Base-by-base conservation (phyloP, 2,888 invertebrate genomes). In the Stenoptilia bipunctidactyla region DNA sequence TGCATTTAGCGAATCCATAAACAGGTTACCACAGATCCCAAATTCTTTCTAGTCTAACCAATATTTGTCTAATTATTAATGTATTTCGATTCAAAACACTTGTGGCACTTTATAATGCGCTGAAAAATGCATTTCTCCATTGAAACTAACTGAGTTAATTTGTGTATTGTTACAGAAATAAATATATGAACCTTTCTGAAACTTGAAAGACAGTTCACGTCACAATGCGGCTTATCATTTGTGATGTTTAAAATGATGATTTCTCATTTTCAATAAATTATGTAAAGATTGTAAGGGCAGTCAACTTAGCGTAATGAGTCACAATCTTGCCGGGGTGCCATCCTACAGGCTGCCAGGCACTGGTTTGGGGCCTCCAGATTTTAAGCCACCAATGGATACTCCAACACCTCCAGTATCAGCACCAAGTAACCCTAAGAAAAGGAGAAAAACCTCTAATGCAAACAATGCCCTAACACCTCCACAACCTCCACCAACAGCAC, bases 361-460 rank as follows among this genome's bases (percentile, higher is more conserved):
- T 49, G 88, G 87, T 53, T 77, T 90, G 61, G 90, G 90, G 55
- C 90, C 88, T 55, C 88, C 89, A 45, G 90, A 91, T 74, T 91
- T 90, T 55, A 91, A 91, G 61, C 88, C 90, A 46, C 89, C 90
- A 42, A 87, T 89, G 85, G 90, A 90, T 61, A 87, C 87, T 45
- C 87, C 88, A 34, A 87, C 87, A 43, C 88, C 86, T n/a, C 88
- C 92, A 38, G 89, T 90, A 42, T 89, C 91, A 53, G 91, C 92
- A 49, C 92, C 92, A 50, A 90, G 91, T 52, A 93, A 93, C 80
- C 92, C 94, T 15, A 95, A 95, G 73, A 96, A 96, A 76, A 88
- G 94, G 58, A 86, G 92, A 73, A 90, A 94, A 85, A 92, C 93
- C 55, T 87, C 90, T 46, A 91, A 89, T 69, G 89, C 90, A 35